Percentiles rank a stretch among this genome's conserved stretches.
Evolutionary conservation across 2,113 vertebrate species (phyloP).

Genomic region (Vicugna pacos): DNA sequence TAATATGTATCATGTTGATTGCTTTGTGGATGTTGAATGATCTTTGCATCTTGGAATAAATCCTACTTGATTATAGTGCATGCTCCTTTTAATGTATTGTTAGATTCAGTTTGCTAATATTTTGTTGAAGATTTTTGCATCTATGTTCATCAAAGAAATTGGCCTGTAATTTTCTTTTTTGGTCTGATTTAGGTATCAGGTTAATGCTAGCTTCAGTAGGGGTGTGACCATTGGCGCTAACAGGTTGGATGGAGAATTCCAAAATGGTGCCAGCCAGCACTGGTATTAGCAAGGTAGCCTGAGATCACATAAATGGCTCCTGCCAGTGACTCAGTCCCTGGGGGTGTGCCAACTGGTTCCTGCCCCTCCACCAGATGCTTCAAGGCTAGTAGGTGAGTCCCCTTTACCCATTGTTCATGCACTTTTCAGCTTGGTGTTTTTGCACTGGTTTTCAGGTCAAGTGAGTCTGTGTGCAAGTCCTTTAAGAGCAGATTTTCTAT

Average conservation of each 20-base stretch:
- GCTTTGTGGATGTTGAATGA: background rate
- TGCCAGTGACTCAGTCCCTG: background rate
- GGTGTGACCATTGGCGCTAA: no score
- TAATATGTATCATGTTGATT: background rate
- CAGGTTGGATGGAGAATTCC: background rate
- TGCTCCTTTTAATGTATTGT: background rate
- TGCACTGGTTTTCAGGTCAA: background rate
- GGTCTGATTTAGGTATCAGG: background rate
- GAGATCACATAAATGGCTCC: background rate
- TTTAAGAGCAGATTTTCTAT: background rate
- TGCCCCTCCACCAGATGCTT: background rate
- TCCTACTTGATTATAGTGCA: background rate
- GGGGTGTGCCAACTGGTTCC: background rate
- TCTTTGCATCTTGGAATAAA: background rate
- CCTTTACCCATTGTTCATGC: background rate
- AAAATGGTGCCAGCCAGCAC: background rate
- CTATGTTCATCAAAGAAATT: background rate
- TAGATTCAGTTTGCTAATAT: background rate
- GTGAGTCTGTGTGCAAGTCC: background rate
- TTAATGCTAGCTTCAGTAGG: background rate
- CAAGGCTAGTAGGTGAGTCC: background rate
- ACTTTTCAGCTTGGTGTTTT: background rate
- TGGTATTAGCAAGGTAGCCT: background rate
- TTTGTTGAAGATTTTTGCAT: background rate
- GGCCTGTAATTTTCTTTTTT: background rate